A percentile compares a stretch with the other conserved stretches of the same genome.
Evolutionary conservation across 2,797 vertebrate genomes (phyloP).

Genomic region (Pantherophis alleghaniensis): DNA sequence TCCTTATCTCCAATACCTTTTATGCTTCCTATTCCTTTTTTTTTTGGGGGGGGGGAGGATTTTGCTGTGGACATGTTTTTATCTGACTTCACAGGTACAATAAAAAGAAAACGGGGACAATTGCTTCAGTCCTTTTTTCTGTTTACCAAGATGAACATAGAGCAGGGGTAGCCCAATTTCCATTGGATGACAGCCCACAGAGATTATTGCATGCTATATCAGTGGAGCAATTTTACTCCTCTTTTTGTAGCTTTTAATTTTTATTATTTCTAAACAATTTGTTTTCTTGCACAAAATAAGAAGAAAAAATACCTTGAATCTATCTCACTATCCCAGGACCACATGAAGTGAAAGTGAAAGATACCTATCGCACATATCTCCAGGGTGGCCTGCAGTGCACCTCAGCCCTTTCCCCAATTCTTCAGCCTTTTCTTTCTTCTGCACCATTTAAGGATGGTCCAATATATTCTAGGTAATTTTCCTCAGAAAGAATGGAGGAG

Average conservation of each 20-base stretch:
- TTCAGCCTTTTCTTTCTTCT: neutral
- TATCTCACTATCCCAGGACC: neutral
- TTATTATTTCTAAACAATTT: neutral
- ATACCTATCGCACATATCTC: neutral
- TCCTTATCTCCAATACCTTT: neutral
- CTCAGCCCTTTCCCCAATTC: neutral
- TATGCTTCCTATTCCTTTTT: neutral
- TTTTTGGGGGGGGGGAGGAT: neutral
- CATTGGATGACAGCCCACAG: neutral
- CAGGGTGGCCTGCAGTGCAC: neutral
- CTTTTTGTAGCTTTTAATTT: neutral
- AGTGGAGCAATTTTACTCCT: neutral
- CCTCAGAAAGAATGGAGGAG: neutral
- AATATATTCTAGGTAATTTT: neutral
- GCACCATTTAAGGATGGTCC: neutral
- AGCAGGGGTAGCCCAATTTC: neutral
- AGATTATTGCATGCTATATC: neutral
- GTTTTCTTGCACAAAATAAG: neutral
- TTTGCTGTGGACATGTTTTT: neutral
- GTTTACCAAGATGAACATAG: neutral
- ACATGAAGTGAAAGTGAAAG: neutral
- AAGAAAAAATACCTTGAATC: neutral
- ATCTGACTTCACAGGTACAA: neutral
- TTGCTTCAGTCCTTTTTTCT: neutral
- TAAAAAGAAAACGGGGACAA: neutral